phyloP scores from a whole-genome alignment of 2,113 vertebrate genomes.

The Macquaria australasica region DNA sequence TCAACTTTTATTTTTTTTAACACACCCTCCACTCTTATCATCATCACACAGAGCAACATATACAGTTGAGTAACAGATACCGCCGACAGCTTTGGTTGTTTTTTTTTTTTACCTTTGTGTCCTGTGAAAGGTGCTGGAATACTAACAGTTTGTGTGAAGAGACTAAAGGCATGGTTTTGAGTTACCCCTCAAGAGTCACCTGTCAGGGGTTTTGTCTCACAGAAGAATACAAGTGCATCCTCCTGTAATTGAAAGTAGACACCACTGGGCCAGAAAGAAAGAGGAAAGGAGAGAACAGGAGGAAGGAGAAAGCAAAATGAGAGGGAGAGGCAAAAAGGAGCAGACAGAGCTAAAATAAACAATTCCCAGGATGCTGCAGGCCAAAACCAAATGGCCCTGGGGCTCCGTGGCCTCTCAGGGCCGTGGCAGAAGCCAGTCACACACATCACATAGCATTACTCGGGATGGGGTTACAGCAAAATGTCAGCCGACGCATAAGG shows the following conservation, averaged over 20 bases:
- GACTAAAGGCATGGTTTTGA: constrained; percentile 70
- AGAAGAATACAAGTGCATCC: constrained; percentile 70
- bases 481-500: constrained; percentile 85
- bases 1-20: constrained; percentile 46
- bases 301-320: constrained; percentile 49
- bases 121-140: constrained; percentile 62
- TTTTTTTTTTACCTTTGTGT: constrained; percentile 65
- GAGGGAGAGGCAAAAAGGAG: constrained; percentile 60
- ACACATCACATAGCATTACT: constrained; percentile 86
- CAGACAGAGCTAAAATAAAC: constrained; percentile 78
- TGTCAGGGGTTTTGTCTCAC: constrained; percentile 73
- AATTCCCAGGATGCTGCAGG: constrained; percentile 73
- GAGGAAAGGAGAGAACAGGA: constrained; percentile 55
- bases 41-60: constrained; percentile 50
- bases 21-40: constrained; percentile 54
- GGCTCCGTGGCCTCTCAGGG: constrained; percentile 75
- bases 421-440: constrained; percentile 83
- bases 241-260: constrained; percentile 76
- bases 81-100: constrained; percentile 43
- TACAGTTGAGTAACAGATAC: constrained; percentile 68
- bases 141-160: constrained; percentile 66
- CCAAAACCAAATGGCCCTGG: constrained; percentile 64
- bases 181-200: constrained; percentile 76
- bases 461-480: constrained; percentile 85
- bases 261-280: constrained; percentile 59